A percentile compares a stretch with the other conserved stretches of the same genome.
These are phyloP conservation scores for Spodoptera picta DNA, from an alignment of 2,888 invertebrate species.

Conservation along the genomic window DNA sequence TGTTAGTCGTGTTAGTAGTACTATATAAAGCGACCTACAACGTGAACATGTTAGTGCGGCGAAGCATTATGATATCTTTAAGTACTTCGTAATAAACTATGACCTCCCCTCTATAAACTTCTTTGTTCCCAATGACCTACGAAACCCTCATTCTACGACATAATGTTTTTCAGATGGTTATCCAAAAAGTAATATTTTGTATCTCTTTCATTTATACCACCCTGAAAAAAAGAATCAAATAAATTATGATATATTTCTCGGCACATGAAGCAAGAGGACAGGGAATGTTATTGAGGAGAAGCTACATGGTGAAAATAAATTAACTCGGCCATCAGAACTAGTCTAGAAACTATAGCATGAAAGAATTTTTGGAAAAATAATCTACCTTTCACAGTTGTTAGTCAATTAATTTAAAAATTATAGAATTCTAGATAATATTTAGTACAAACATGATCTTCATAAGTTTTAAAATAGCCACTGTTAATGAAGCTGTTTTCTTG, in stretches of 20 bases:
- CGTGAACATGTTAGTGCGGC: conserved; percentile 72
- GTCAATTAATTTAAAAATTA: no score
- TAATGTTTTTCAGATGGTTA: conserved; percentile 50
- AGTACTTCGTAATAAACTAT: conserved; percentile 27
- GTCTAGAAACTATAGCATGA: no score
- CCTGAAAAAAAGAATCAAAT: conserved; percentile 78
- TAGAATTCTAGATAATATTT: no score
- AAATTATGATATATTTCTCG: conserved; percentile 41
- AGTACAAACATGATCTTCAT: no score
- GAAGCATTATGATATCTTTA: conserved; percentile 68
- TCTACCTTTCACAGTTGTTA: no score
- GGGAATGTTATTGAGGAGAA: conserved; percentile 28
- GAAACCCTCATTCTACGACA: conserved; percentile 28
- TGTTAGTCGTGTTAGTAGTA: conserved; percentile 51
- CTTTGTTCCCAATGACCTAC: conserved; percentile 31
- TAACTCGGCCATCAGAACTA: not conserved
- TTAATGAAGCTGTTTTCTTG: no score
- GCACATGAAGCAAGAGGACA: conserved; percentile 32
- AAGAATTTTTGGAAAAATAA: no score
- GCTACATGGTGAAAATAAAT: conserved; percentile 15
- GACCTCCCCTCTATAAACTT: conserved; percentile 28
- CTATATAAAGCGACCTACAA: conserved; percentile 38
- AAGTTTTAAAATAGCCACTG: no score
- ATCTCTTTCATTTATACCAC: conserved; percentile 77
- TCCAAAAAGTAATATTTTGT: conserved; percentile 44